Evolutionary conservation across 2,888 invertebrate genomes (phyloP), one percentile per base, ranked within the genome.

Genomic region (Metellina segmentata): DNA sequence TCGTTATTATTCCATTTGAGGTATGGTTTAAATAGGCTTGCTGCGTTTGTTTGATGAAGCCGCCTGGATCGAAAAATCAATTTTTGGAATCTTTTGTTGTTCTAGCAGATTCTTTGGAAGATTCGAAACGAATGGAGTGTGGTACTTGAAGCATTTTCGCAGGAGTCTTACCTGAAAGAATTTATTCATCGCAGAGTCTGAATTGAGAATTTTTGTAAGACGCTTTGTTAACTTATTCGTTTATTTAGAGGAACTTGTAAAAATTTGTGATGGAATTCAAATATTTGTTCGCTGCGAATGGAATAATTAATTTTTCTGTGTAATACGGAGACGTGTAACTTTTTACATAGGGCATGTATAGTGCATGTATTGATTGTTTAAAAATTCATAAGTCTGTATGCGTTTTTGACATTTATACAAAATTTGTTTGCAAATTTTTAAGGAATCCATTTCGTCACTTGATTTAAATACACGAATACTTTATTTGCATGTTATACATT

Each of bases 1-100:
- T 16, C 61, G 34, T 34, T 34, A 61, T 61, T 61, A 61, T 61
- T 61, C 61, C 9, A 5, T 61, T 61, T 61, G 61, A 61, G 61
- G 61, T 61, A 61, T 61, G 61, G 61, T 61, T 61, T 8, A 61
- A 61, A 61, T 61, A 61, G 61, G 61, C 61, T 61, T 61, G 61
- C 61, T 61, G 61, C 11, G 61, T 8, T 61, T 61, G 61, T 61
- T 61, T 61, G 61, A 61, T 61, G 61, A 61, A 4, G 61, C 16
- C 34, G 61, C 16, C 61, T 61, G 7, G 61, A 61, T 61, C 61
- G 61, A 61, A 61, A 61, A 61, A 61, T 61, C 61, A 61, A 61
- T 61, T 61, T 61, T 61, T 61, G 61, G 61, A 61, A 61, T 61
- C 61, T 61, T 61, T 61, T 61, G 61, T 61, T 61, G 61, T 61